A percentile compares a stretch with the other conserved stretches of the same genome.
Evolutionary conservation across 2,113 vertebrate genomes (phyloP).

Genomic region (Pipra filicauda): DNA sequence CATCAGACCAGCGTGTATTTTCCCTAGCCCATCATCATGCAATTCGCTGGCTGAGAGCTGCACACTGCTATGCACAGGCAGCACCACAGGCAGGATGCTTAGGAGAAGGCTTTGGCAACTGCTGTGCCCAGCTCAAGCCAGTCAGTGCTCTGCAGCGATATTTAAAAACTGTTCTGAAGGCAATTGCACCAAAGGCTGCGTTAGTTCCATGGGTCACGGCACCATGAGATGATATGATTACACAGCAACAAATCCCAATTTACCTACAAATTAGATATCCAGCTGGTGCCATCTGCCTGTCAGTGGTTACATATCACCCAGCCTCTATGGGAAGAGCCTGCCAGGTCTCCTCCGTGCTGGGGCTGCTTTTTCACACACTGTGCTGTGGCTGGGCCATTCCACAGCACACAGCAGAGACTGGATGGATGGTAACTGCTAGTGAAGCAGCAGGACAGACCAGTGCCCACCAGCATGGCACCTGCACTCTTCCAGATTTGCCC

Average conservation of each 20-base stretch:
- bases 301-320: conserved; percentile 38
- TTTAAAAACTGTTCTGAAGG: not conserved
- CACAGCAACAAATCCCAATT: conserved; percentile 17
- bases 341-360: accelerated
- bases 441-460: not conserved
- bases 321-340: not conserved
- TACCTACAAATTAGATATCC: conserved; percentile 47
- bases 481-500: not conserved
- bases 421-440: accelerated
- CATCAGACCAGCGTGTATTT: not conserved
- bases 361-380: not conserved
- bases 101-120: not conserved
- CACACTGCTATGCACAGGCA: accelerated
- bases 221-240: not conserved
- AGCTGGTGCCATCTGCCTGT: conserved; percentile 65
- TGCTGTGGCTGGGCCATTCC: not conserved
- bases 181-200: not conserved
- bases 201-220: not conserved
- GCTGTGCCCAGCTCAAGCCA: not conserved
- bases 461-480: not conserved
- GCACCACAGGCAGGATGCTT: not conserved
- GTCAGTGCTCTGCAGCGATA: not conserved
- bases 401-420: not conserved
- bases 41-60: not conserved
- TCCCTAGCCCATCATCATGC: not conserved